These are phyloP conservation scores for Sander vitreus DNA, from an alignment of 2,113 vertebrate species.

Conservation along the genomic window DNA sequence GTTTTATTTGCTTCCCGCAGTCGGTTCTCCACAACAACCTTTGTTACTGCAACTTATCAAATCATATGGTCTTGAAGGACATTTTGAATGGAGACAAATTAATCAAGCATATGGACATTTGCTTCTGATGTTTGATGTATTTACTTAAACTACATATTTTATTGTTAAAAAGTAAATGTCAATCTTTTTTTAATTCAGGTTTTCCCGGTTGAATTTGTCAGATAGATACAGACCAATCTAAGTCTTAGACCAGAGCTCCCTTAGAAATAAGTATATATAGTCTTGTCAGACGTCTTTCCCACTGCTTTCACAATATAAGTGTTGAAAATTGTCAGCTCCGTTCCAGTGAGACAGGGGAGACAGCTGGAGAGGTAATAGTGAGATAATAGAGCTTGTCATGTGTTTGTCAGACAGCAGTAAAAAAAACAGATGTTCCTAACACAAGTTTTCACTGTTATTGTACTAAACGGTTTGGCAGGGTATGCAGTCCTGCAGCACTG, in stretches of 20 bases:
- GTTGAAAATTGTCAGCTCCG: constrained; percentile 56
- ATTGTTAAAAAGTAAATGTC: background rate
- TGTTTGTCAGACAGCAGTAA: constrained; percentile 66
- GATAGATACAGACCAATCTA: background rate
- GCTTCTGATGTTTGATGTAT: background rate
- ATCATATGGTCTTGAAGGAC: background rate
- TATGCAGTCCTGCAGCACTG: constrained; percentile 23
- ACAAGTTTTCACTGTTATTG: constrained; percentile 57
- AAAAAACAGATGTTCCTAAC: constrained; percentile 65
- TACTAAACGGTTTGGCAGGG: constrained; percentile 30
- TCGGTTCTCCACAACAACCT: background rate
- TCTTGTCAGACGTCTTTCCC: constrained; percentile 30
- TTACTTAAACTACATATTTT: background rate
- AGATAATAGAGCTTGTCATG: constrained; percentile 76
- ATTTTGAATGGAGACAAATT: background rate
- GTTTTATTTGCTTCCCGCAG: constrained; percentile 8
- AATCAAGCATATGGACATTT: background rate
- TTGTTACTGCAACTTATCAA: background rate
- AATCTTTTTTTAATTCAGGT: background rate
- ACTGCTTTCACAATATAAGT: constrained; percentile 43
- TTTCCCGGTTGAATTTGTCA: constrained; percentile 1
- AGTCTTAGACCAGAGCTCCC: background rate
- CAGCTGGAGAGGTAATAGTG: constrained; percentile 74
- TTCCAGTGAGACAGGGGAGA: constrained; percentile 51
- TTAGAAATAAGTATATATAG: constrained; percentile 17